These are phyloP conservation scores for Cylloceria caligata DNA, from an alignment of 2,888 invertebrate species.

Conservation along the genomic window DNA sequence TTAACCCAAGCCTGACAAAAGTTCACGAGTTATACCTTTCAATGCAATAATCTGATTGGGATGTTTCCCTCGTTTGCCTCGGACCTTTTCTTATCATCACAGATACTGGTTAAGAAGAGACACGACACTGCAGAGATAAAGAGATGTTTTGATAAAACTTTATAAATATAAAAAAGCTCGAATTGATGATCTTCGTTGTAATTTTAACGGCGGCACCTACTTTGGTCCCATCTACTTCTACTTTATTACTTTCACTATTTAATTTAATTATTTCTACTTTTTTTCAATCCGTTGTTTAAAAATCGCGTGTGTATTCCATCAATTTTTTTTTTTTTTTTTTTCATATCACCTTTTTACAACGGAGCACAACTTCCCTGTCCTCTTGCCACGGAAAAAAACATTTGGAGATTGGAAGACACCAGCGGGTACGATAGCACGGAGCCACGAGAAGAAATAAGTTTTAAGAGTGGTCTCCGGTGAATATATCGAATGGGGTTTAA, in stretches of 20 bases:
- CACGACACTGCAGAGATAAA: neutral
- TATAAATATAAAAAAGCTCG: neutral
- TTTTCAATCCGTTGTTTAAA: neutral
- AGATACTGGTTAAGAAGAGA: neutral
- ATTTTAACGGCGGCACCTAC: too few species aligned
- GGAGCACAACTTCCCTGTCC: constrained; percentile 12
- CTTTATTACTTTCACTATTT: neutral
- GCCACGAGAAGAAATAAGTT: constrained; percentile 31
- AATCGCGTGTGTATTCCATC: neutral
- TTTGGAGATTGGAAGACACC: constrained; percentile 52
- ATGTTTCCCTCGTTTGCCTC: too few species aligned
- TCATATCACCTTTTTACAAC: constrained; percentile 4
- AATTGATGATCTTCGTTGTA: too few species aligned
- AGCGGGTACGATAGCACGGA: constrained; percentile 17
- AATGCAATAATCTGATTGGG: neutral
- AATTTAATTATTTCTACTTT: neutral
- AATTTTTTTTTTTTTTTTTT: constrained; percentile 21
- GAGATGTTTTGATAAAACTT: too few species aligned
- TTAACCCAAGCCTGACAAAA: neutral
- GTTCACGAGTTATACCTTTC: neutral
- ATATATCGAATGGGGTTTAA: constrained; percentile 64
- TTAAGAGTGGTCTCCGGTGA: constrained; percentile 60
- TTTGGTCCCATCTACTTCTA: neutral
- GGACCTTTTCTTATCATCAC: neutral
- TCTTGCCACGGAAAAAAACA: constrained; percentile 17